These are phyloP conservation scores for Amphimedon queenslandica DNA, from an alignment of 37 sponge, comb jelly and placozoan genomes.

Conservation along the genomic window DNA sequence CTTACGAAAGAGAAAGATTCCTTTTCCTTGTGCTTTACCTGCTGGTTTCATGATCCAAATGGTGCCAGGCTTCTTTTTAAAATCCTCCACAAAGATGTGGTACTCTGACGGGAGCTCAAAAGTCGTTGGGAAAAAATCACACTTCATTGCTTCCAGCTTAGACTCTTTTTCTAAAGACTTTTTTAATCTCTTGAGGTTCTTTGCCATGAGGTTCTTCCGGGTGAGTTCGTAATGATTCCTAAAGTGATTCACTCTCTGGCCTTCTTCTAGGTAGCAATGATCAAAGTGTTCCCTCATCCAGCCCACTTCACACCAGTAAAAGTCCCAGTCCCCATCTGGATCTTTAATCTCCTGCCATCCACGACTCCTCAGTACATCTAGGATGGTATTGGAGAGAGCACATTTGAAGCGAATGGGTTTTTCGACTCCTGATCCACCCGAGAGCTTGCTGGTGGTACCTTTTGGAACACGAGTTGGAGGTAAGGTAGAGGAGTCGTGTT, in stretches of 20 bases:
- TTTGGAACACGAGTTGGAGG: not conserved
- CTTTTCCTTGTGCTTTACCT: slow-evolving; percentile 97
- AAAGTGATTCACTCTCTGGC: slow-evolving; percentile 93
- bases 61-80: slow-evolving; percentile 88
- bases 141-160: slow-evolving; percentile 71
- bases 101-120: slow-evolving; percentile 98
- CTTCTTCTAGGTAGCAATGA: slow-evolving; percentile 94
- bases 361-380: slow-evolving; percentile 81
- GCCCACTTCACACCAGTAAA: slow-evolving; percentile 96
- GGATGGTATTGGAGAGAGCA: slow-evolving; percentile 82
- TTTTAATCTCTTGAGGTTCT: slow-evolving; percentile 86
- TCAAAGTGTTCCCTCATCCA: slow-evolving; percentile 99
- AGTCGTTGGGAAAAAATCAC: slow-evolving; percentile 97
- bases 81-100: slow-evolving; percentile 98
- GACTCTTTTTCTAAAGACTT: slow-evolving; percentile 83
- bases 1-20: slow-evolving; percentile 97
- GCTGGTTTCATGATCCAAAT: slow-evolving; percentile 99
- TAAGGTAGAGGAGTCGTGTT: not conserved
- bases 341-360: slow-evolving; percentile 97
- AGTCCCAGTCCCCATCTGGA: slow-evolving; percentile 94
- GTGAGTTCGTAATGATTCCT: slow-evolving; percentile 98
- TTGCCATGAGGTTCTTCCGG: slow-evolving; percentile 96
- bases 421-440: no score
- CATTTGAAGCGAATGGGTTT: slow-evolving; percentile 79
- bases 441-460: not conserved